phyloP scores from a whole-genome alignment of 2,888 invertebrate genomes.

The Eupithecia exiguata region DNA sequence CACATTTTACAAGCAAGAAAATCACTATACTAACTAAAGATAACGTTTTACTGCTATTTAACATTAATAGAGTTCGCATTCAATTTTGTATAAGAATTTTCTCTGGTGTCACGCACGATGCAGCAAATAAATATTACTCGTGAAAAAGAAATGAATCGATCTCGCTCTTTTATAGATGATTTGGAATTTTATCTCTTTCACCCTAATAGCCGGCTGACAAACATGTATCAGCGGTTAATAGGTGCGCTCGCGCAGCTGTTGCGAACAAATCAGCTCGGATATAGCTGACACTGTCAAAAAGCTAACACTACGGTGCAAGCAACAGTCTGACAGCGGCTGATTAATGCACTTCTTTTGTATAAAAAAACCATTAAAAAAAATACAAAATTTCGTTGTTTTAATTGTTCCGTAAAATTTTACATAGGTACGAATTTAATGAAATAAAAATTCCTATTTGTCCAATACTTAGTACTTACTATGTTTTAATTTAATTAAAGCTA shows the following conservation, averaged over 20 bases:
- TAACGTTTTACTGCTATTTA: not conserved
- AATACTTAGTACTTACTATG: not conserved
- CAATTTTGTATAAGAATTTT: conserved; percentile 69
- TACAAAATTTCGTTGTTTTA: not conserved
- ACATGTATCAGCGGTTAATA: conserved; percentile 85
- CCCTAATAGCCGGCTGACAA: conserved; percentile 84
- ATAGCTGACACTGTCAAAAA: conserved; percentile 83
- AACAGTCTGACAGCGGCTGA: conserved; percentile 57
- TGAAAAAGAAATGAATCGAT: conserved; percentile 80
- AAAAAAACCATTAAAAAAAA: too few relatives aligned
- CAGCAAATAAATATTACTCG: conserved; percentile 79
- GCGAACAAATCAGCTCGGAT: conserved; percentile 84
- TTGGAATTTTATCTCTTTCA: conserved; percentile 78
- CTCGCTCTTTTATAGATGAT: conserved; percentile 78
- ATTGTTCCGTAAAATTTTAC: not conserved
- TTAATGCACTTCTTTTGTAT: too few relatives aligned
- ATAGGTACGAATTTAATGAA: not conserved
- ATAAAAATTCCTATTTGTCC: not conserved
- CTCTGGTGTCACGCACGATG: conserved; percentile 75
- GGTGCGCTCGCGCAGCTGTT: conserved; percentile 82
- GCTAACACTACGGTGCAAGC: conserved; percentile 65
- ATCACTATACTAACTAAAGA: not conserved
- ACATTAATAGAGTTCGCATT: not conserved
- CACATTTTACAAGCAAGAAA: not conserved
- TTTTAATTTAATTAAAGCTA: not conserved